These are phyloP conservation scores for Cephus spinipes DNA, from an alignment of 2,888 invertebrate genomes.

Conservation along the genomic window DNA sequence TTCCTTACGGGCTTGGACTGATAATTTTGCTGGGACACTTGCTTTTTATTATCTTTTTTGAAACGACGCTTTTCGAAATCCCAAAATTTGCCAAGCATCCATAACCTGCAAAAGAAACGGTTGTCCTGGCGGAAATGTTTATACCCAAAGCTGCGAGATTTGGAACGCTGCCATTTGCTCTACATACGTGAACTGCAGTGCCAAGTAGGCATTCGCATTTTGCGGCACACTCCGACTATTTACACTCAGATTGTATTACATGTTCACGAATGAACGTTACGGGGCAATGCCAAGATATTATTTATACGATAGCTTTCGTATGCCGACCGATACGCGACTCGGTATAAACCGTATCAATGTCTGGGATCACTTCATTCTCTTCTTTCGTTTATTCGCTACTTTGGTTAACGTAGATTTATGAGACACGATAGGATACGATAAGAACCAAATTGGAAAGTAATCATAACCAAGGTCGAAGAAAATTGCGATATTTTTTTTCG, in stretches of 20 bases:
- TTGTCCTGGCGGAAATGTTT: constrained; percentile 55
- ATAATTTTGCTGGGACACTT: constrained; percentile 5
- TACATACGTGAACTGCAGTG: constrained; percentile 55
- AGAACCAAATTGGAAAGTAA: background rate
- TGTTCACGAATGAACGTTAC: constrained; percentile 14
- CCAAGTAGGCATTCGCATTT: constrained; percentile 50
- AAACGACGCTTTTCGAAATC: background rate
- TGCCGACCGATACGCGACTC: background rate
- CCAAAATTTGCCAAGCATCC: constrained; percentile 28
- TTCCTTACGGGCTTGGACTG: background rate
- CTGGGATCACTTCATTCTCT: background rate
- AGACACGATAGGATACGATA: background rate
- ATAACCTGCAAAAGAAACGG: constrained; percentile 32
- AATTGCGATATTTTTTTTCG: background rate
- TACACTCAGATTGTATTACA: constrained; percentile 50
- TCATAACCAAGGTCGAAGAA: background rate
- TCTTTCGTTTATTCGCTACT: background rate
- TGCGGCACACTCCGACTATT: constrained; percentile 48
- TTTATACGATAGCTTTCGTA: constrained; percentile 11
- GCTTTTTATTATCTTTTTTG: constrained; percentile 15
- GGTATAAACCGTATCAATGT: background rate
- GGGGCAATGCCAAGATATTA: constrained; percentile 15
- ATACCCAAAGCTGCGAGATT: constrained; percentile 54
- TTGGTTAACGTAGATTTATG: background rate
- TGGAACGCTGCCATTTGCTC: constrained; percentile 62